A percentile compares a stretch with the other conserved stretches of the same genome.
Conservation (phyloP, 2,888 invertebrate genomes). For the Hemithea aestivaria region DNA sequence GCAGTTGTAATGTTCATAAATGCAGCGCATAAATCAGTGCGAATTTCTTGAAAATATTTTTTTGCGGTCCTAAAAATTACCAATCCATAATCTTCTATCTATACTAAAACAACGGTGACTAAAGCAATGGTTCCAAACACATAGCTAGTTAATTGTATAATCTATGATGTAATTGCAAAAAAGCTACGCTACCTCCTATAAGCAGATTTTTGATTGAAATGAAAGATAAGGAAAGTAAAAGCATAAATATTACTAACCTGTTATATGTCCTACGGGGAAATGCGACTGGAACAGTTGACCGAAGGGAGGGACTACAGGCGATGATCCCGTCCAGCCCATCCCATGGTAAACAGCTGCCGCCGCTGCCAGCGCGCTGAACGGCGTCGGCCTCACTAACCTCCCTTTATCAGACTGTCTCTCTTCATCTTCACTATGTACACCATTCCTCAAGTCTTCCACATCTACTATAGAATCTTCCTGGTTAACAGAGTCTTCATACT, state of each 20-base stretch:
- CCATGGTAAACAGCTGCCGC: slow-evolving; percentile 85
- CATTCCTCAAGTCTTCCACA: slow-evolving; percentile 86
- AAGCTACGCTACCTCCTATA: not conserved
- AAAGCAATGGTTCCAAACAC: too few relatives aligned
- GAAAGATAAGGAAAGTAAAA: too few relatives aligned
- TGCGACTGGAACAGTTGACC: slow-evolving; percentile 84
- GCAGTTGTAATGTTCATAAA: too few relatives aligned
- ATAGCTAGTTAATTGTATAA: too few relatives aligned
- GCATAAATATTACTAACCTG: slow-evolving; percentile 53
- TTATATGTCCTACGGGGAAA: slow-evolving; percentile 68
- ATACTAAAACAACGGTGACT: too few relatives aligned
- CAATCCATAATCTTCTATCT: too few relatives aligned
- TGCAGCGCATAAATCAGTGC: too few relatives aligned
- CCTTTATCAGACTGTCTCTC: slow-evolving; percentile 62
- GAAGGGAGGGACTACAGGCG: slow-evolving; percentile 80
- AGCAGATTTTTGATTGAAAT: not conserved
- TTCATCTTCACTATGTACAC: slow-evolving; percentile 69
- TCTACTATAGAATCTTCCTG: slow-evolving; percentile 86
- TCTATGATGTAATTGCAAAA: too few relatives aligned
- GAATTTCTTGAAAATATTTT: too few relatives aligned
- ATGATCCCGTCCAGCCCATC: slow-evolving; percentile 77
- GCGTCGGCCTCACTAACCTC: slow-evolving; percentile 83
- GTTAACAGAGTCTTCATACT: slow-evolving; percentile 84
- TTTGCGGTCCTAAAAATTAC: too few relatives aligned
- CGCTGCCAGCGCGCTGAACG: slow-evolving; percentile 84